Conservation (phyloP, 2,888 invertebrate genomes). For the Pachliopta kotzebuea region DNA sequence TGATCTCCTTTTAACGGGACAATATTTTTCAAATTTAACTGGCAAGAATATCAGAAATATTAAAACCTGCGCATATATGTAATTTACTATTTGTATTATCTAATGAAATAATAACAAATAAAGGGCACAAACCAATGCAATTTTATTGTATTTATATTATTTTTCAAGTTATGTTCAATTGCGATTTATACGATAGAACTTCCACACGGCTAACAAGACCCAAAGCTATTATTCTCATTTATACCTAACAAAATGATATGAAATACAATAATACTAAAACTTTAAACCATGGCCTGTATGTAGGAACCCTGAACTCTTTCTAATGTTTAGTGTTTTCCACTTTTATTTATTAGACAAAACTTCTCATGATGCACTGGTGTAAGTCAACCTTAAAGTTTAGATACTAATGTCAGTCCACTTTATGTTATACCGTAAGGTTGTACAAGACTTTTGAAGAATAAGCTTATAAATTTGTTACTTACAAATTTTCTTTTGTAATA, state of each 20-base stretch:
- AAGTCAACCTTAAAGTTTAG: not conserved
- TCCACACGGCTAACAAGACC: not conserved
- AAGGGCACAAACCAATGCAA: too few relatives aligned
- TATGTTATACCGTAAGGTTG: not conserved
- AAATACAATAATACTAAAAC: conserved; percentile 26
- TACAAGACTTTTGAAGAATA: not conserved
- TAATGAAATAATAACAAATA: too few relatives aligned
- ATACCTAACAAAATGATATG: conserved; percentile 5
- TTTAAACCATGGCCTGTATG: conserved; percentile 8
- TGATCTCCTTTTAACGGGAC: too few relatives aligned
- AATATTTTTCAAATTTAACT: too few relatives aligned
- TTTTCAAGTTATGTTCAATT: not conserved
- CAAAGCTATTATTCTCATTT: not conserved
- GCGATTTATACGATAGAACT: not conserved
- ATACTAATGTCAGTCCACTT: not conserved
- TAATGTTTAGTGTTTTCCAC: conserved; percentile 15
- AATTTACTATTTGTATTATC: too few relatives aligned
- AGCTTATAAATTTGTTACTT: not conserved
- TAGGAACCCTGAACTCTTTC: conserved; percentile 12
- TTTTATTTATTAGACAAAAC: not conserved
- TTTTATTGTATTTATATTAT: too few relatives aligned
- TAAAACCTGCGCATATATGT: too few relatives aligned
- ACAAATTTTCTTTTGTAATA: not conserved
- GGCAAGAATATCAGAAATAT: too few relatives aligned
- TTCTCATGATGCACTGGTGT: too few relatives aligned